Evolutionary conservation across 2,888 invertebrate genomes (phyloP).

Genomic region (Noctua janthe): DNA sequence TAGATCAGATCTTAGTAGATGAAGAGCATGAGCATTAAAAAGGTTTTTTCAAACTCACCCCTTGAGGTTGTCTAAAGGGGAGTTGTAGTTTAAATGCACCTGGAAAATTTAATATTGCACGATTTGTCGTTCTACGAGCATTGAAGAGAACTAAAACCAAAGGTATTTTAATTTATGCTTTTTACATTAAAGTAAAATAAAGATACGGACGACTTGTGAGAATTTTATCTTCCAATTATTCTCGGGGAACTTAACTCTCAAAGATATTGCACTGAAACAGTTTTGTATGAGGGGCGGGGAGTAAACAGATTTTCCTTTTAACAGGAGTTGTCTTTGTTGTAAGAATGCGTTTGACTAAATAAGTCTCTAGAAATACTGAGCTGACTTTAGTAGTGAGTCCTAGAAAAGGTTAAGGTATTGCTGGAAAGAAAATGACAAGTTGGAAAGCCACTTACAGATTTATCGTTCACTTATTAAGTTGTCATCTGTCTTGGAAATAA

Average conservation of each 20-base stretch:
- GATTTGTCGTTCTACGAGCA: background rate
- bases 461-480: background rate
- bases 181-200: background rate
- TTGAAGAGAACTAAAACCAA: background rate
- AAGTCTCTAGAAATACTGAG: background rate
- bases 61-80: no score
- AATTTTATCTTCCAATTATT: background rate
- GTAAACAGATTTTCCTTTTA: conserved; percentile 11
- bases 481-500: background rate
- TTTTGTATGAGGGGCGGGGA: background rate
- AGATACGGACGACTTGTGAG: background rate
- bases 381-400: background rate
- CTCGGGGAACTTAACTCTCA: conserved; percentile 28
- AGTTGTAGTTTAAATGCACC: background rate
- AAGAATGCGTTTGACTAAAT: conserved; percentile 11
- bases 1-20: background rate
- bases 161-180: conserved; percentile 10
- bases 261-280: conserved; percentile 46
- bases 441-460: background rate
- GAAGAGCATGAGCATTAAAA: no score
- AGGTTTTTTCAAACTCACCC: background rate
- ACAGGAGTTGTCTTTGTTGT: conserved; percentile 6
- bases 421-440: background rate
- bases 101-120: background rate
- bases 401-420: background rate